Base-by-base conservation (phyloP, 2,797 vertebrate genomes). In the Amazonetta brasiliensis region DNA sequence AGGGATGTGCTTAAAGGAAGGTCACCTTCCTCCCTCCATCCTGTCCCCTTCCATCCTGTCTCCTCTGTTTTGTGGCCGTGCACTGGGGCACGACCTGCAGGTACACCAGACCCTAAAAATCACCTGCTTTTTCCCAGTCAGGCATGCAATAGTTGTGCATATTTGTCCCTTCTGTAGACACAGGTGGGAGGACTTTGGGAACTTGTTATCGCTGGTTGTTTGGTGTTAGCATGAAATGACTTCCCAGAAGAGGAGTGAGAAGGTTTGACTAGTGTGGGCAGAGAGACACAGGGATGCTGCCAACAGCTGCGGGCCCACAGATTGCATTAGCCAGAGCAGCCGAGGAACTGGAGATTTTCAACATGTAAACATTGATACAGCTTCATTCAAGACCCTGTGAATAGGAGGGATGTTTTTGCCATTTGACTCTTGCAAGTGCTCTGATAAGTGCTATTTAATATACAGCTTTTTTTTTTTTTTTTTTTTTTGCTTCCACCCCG, bases 401-500 rank as follows among this genome's bases (percentile, higher is more conserved):
- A 31, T 2, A 48, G 56, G 48, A 76, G 11, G 7, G 48, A 15
- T 48, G 6, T 44, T 85, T 92, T 67, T 88, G 37, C 58, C 80
- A 16, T 60, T 92, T 90, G 72, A 39, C 31, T 64, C 58, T 71
- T 20, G 12, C 39, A 43, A 0, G 2, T 62, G 52, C 72, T 90
- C 81, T 90, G 75, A 72, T 0, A 2, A 74, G 41, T 54, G 12
- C 19, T 84, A 3, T 89, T 71, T 74, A 87, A 76, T 69, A 77
- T 11, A n/a, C 41, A 55, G 12, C 5, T 35, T 75, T 94, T 92
- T 89, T 87, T 54, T 78, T 81, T 95, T 39, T 72, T 94, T 93
- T 35, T 72, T 94, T 93, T 85, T 54, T 78, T 95, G 20, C 52
- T 52, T 95, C 77, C 44, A 71, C 37, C 81, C 50, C 94, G 92